Evolutionary conservation across 2,888 invertebrate genomes (phyloP).

Genomic region (Andrena minutula): DNA sequence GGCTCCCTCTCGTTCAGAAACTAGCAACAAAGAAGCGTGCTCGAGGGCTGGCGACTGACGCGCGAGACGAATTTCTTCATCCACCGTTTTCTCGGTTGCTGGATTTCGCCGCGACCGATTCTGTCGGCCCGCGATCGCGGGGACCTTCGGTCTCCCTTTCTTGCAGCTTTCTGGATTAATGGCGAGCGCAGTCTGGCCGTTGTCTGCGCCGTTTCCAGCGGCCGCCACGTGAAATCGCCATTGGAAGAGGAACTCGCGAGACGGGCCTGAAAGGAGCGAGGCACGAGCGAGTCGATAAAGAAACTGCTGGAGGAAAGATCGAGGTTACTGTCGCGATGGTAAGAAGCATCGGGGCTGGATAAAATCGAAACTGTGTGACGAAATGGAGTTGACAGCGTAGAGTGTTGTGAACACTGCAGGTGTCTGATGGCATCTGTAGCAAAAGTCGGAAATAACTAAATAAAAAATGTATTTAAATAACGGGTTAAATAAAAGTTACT

Average conservation of each 20-base stretch:
- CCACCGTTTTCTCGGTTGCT: background rate
- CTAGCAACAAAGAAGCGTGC: background rate
- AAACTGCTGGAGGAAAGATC: background rate
- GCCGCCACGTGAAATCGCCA: slow-evolving; percentile 20
- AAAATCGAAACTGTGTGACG: background rate
- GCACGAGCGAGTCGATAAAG: background rate
- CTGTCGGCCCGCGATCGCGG: background rate
- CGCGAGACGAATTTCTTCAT: slow-evolving; percentile 37
- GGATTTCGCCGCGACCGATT: slow-evolving; percentile 8
- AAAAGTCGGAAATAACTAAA: too few relatives aligned
- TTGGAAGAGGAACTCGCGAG: background rate
- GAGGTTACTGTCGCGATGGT: background rate
- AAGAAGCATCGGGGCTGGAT: background rate
- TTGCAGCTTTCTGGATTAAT: slow-evolving; percentile 26
- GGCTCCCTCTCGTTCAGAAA: background rate
- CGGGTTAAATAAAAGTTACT: too few relatives aligned
- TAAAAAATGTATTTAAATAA: too few relatives aligned
- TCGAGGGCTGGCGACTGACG: slow-evolving; percentile 16
- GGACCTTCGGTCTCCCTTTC: slow-evolving; percentile 1
- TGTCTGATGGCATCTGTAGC: too few relatives aligned
- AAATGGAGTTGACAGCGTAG: background rate
- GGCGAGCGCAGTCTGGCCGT: slow-evolving; percentile 21
- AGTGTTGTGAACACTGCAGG: too few relatives aligned
- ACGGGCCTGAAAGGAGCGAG: background rate
- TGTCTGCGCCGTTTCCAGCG: slow-evolving; percentile 2